phyloP scores from a whole-genome alignment of 2,113 vertebrate genomes.

The Rhadina sibilatrix region DNA sequence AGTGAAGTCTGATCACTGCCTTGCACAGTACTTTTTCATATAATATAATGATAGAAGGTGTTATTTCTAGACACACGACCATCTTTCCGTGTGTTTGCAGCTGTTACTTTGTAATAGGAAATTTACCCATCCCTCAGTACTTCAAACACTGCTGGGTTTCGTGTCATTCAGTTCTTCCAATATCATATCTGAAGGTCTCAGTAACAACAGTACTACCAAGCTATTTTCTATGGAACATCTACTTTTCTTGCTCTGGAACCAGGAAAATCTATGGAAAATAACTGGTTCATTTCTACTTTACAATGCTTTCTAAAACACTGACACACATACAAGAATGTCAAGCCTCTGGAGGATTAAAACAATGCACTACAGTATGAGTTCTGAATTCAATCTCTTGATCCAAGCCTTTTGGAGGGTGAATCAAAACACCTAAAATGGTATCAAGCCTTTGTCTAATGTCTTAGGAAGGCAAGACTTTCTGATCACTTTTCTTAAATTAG shows the following conservation, averaged over 20 bases:
- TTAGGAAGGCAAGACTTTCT: background rate
- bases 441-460: background rate
- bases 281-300: background rate
- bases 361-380: background rate
- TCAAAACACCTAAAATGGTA: background rate
- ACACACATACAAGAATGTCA: background rate
- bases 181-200: background rate
- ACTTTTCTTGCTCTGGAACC: background rate
- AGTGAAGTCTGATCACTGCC: background rate
- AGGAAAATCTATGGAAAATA: background rate
- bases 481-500: background rate
- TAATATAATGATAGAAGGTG: background rate
- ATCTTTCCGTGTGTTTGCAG: background rate
- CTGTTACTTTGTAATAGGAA: background rate
- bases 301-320: background rate
- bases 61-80: background rate
- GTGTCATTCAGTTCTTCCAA: background rate
- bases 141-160: background rate
- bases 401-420: accelerated
- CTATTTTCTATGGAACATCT: background rate
- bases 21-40: background rate
- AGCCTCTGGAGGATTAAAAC: background rate
- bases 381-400: background rate
- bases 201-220: background rate
- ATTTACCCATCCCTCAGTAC: background rate